phyloP scores from a whole-genome alignment of 2,797 vertebrate species.

The Neomorphus geoffroyi region DNA sequence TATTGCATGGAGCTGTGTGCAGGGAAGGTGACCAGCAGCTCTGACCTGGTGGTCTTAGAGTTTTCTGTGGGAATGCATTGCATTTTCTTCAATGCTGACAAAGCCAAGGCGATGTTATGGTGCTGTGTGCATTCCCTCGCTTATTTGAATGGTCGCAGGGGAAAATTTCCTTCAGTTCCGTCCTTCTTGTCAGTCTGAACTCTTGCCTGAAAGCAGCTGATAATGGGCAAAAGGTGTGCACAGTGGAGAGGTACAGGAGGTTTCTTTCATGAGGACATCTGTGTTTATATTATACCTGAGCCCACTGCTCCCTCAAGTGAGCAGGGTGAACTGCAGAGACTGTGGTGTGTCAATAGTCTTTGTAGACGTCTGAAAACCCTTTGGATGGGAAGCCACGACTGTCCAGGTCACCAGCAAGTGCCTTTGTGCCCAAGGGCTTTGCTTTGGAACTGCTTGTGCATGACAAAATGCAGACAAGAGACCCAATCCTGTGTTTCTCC shows the following conservation, averaged over 20 bases:
- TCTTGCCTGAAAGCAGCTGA: neutral
- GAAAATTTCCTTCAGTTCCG: neutral
- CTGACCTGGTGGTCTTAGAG: neutral
- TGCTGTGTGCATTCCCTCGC: neutral
- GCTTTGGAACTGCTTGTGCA: neutral
- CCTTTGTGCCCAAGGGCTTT: neutral
- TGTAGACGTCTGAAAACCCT: neutral
- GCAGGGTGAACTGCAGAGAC: neutral
- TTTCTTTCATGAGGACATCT: neutral
- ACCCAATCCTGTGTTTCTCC: neutral
- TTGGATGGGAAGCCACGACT: neutral
- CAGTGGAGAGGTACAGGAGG: neutral
- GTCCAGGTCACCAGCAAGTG: neutral
- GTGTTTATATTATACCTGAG: neutral
- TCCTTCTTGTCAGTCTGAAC: neutral
- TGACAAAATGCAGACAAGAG: neutral
- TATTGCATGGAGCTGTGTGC: neutral
- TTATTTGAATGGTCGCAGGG: neutral
- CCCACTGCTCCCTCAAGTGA: neutral
- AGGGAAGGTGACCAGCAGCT: accelerated
- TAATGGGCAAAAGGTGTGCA: neutral
- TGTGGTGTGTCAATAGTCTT: neutral
- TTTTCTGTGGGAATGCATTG: neutral
- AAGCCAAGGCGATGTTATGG: neutral
- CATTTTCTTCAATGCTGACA: neutral